These are phyloP conservation scores for Philaethria dido DNA, from an alignment of 2,888 invertebrate genomes.

Conservation along the genomic window DNA sequence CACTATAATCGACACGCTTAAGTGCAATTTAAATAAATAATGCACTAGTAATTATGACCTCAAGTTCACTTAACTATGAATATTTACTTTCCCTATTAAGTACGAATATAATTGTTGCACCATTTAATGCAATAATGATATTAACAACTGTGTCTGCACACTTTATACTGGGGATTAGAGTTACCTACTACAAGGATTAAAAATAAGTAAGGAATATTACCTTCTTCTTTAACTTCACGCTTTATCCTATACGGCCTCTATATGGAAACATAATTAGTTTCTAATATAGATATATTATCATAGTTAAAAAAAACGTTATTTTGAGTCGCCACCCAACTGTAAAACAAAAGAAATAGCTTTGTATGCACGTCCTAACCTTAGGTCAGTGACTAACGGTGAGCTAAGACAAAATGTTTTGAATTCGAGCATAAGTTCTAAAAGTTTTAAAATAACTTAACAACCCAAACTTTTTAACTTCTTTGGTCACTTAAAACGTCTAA, in stretches of 20 bases:
- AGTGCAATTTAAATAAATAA: neutral
- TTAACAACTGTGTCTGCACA: no score
- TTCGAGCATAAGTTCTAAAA: neutral
- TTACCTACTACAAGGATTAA: no score
- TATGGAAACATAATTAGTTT: no score
- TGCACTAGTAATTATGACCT: neutral
- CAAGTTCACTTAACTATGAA: neutral
- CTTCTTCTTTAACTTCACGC: no score
- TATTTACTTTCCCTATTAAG: neutral
- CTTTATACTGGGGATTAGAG: no score
- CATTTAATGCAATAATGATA: neutral
- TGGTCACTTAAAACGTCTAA: neutral
- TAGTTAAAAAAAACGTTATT: no score
- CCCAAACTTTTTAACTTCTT: neutral
- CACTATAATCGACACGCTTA: neutral
- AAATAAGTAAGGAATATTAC: no score
- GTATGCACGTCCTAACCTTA: constrained; percentile 43
- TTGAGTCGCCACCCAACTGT: neutral
- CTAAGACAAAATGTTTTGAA: constrained; percentile 27
- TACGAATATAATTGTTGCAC: neutral
- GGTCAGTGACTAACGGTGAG: constrained; percentile 41
- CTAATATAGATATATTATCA: no score
- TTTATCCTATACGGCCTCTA: no score
- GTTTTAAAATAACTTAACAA: neutral
- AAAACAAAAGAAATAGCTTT: constrained; percentile 35